Evolutionary conservation across 1,140 invertebrate genomes (phyloP).

Genomic region (Steinernema feltiae): DNA sequence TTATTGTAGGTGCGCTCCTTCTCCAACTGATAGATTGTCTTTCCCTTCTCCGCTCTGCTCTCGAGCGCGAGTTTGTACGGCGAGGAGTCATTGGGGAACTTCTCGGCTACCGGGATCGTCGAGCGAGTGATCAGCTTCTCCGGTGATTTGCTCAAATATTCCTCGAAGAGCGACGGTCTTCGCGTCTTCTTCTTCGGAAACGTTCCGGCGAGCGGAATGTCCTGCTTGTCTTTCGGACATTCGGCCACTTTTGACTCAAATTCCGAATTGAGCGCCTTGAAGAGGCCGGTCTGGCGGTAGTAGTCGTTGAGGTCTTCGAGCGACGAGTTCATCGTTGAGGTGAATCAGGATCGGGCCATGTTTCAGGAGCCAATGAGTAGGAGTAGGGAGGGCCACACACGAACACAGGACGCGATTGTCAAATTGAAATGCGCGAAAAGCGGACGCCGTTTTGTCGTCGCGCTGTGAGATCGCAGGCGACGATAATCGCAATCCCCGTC

Average conservation of each 20-base stretch:
- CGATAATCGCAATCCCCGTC: not conserved
- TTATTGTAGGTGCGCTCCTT: not conserved
- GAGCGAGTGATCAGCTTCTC: not conserved
- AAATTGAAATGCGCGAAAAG: constrained; percentile 7
- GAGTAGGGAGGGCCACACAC: constrained; percentile 3
- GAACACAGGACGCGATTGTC: not conserved
- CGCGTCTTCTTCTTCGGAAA: not conserved
- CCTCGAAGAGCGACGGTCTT: not conserved
- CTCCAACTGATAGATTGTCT: constrained; percentile 5
- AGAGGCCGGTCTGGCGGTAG: not conserved
- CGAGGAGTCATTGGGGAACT: constrained; percentile 5
- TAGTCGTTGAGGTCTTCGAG: not conserved
- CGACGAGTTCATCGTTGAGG: not conserved
- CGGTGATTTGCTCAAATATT: not conserved
- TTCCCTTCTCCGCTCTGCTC: not conserved
- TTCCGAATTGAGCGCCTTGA: not conserved
- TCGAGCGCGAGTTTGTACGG: not conserved
- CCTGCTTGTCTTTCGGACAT: not conserved
- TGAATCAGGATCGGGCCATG: not conserved
- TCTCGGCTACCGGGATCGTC: constrained; percentile 4
- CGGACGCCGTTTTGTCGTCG: not conserved
- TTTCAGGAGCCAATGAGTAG: too few relatives aligned
- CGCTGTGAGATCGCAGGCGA: not conserved
- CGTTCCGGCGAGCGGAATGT: not conserved
- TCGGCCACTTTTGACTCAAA: not conserved